These are phyloP conservation scores for Prunella strophiata DNA, from an alignment of 2,797 vertebrate genomes.

Conservation along the genomic window DNA sequence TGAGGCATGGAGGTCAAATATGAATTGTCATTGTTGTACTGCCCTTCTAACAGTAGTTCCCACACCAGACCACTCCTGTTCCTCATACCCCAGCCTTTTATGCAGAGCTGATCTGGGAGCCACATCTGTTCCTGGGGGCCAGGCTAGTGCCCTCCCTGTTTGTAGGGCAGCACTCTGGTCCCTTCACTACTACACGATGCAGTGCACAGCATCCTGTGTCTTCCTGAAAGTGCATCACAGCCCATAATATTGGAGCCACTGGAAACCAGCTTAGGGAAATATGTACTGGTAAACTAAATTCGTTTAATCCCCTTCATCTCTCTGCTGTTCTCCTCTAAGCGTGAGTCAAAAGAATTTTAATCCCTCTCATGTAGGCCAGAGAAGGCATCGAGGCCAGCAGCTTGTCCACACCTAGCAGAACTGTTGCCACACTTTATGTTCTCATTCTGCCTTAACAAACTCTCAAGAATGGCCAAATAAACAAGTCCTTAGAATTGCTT, in stretches of 20 bases:
- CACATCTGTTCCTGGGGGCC: accelerated
- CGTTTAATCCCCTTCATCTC: not conserved
- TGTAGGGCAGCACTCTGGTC: accelerated
- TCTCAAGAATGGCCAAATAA: not conserved
- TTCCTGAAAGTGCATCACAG: not conserved
- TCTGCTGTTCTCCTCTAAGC: not conserved
- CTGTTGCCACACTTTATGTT: not conserved
- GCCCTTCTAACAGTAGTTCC: not conserved
- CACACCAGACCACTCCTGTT: not conserved
- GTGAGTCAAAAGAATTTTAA: conserved; percentile 55
- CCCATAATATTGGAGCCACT: not conserved
- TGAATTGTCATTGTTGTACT: not conserved
- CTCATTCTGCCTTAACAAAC: not conserved
- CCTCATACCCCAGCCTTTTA: accelerated
- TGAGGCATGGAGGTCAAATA: not conserved
- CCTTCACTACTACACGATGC: accelerated
- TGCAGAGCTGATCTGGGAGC: not conserved
- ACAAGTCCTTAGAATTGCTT: not conserved
- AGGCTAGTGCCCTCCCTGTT: not conserved
- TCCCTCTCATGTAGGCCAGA: not conserved
- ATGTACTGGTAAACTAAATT: conserved; percentile 12
- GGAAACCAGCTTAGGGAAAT: conserved; percentile 26
- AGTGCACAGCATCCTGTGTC: not conserved
- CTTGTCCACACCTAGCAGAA: not conserved
- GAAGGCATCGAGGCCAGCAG: not conserved